phyloP scores from a whole-genome alignment of 2,797 vertebrate species.

The Paedocypris micromegethes region DNA sequence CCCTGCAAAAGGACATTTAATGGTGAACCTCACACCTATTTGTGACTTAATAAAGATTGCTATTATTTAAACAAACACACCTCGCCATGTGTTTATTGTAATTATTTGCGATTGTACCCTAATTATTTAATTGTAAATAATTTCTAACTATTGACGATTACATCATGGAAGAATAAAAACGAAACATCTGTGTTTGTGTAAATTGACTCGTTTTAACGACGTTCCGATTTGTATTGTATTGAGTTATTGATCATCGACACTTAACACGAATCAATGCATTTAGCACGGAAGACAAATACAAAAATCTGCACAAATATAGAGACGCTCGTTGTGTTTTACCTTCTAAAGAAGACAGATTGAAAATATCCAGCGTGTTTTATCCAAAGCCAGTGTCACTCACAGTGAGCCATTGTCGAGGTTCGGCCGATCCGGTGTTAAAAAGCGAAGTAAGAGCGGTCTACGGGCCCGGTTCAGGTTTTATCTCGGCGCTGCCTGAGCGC shows the following conservation, averaged over 20 bases:
- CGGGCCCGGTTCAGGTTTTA: conserved; percentile 58
- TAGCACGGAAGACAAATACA: not conserved
- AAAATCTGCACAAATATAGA: not conserved
- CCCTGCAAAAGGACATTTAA: conserved; percentile 63
- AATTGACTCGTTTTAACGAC: too few species aligned
- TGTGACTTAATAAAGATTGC: conserved; percentile 1
- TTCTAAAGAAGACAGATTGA: conserved; percentile 8
- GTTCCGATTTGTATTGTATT: too few species aligned
- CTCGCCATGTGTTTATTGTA: too few species aligned
- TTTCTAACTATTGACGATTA: too few species aligned
- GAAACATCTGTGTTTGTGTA: too few species aligned
- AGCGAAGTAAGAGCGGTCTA: conserved; percentile 52
- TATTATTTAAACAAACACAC: not conserved
- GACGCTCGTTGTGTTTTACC: conserved; percentile 27
- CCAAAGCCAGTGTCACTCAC: conserved; percentile 46
- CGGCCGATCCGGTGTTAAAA: not conserved
- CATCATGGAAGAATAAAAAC: too few species aligned
- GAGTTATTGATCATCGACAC: not conserved
- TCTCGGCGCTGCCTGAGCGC: conserved; percentile 57
- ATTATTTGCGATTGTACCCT: too few species aligned
- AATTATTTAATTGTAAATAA: too few species aligned
- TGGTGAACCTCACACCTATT: conserved; percentile 45
- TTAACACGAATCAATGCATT: conserved; percentile 7
- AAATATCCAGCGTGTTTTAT: conserved; percentile 53
- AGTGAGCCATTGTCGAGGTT: conserved; percentile 2